Conservation (phyloP, 2,888 invertebrate species). For the Lasioglossum calceatum region DNA sequence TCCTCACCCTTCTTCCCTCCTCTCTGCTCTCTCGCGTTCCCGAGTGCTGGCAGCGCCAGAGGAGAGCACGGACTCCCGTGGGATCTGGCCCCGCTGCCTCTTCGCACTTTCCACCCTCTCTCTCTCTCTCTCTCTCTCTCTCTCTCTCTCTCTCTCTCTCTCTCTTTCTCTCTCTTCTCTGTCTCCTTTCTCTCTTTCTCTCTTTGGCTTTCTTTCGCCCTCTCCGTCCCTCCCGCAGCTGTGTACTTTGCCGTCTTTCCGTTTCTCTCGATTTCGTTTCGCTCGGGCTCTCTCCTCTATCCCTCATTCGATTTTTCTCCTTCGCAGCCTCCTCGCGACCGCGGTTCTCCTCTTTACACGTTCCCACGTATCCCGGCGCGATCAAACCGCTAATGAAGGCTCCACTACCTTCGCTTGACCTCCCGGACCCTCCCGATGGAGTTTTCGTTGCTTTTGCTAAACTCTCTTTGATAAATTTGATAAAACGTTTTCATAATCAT, state of each 20-base stretch:
- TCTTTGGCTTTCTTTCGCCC: constrained; percentile 52
- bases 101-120: constrained; percentile 67
- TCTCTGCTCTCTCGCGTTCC: constrained; percentile 70
- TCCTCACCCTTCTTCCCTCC: constrained; percentile 19
- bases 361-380: background rate
- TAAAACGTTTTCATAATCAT: too few species aligned
- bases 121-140: constrained; percentile 36
- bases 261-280: constrained; percentile 17
- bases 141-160: too few species aligned
- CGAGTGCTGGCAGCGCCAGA: constrained; percentile 82
- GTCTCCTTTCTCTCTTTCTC: constrained; percentile 46
- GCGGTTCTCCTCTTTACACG: constrained; percentile 7
- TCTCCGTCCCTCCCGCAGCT: constrained; percentile 13
- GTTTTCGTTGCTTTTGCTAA: too few species aligned
- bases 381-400: constrained; percentile 32
- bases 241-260: constrained; percentile 47
- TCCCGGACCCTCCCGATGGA: background rate
- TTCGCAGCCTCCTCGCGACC: constrained; percentile 5
- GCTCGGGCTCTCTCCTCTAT: constrained; percentile 6
- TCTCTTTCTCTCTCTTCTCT: constrained; percentile 53
- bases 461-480: too few species aligned
- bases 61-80: constrained; percentile 81
- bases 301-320: constrained; percentile 31
- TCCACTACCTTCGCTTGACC: background rate
- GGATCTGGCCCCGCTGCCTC: constrained; percentile 79